Base-by-base conservation (phyloP, 2,797 vertebrate species). In the Scolopax bukidnonensis region DNA sequence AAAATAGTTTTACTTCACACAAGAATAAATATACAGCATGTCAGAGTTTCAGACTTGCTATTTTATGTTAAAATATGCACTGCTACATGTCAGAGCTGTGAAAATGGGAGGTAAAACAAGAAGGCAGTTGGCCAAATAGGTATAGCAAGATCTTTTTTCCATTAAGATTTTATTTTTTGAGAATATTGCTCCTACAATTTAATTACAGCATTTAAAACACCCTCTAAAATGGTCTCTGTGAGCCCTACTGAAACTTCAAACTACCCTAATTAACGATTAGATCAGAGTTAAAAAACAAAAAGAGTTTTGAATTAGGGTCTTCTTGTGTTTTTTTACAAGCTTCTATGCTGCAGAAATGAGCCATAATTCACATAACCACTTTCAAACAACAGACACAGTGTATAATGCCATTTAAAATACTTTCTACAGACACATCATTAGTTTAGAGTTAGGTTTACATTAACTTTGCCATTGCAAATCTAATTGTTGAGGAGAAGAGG, bases 61-160 rank as follows among this genome's bases (percentile, higher is more conserved):
- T 98, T 96, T 97, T 96, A 96, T 96, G 97, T 97, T 97, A 97
- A 97, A 97, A 96, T 97, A 98, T 97, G 96, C 98, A 96, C 95
- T 97, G 97, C 87, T 97, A 95, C 89, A 95, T 97, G 98, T 97
- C 97, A 98, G 94, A 91, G 93, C 76, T 97, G 96, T 97, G 97
- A 98, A 98, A 97, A 97, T 71, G 92, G 90, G 93, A 90, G 77
- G 94, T 87, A 96, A 98, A 97, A 96, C 96, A 97, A 96, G 97
- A 94, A 97, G 95, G 97, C 97, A 97, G 70, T 96, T 95, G 90
- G 97, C 97, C 98, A 98, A 97, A 94, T 93, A 96, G 53, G 87
- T 87, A 92, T 59, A 93, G 90, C 54, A 90, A 95, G 80, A 92
- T 68, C 90, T 91, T 65, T 78, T 63, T 90, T 69, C 57, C 83